Base-by-base conservation (phyloP, 2,888 invertebrate species). In the Ischnura elegans region DNA sequence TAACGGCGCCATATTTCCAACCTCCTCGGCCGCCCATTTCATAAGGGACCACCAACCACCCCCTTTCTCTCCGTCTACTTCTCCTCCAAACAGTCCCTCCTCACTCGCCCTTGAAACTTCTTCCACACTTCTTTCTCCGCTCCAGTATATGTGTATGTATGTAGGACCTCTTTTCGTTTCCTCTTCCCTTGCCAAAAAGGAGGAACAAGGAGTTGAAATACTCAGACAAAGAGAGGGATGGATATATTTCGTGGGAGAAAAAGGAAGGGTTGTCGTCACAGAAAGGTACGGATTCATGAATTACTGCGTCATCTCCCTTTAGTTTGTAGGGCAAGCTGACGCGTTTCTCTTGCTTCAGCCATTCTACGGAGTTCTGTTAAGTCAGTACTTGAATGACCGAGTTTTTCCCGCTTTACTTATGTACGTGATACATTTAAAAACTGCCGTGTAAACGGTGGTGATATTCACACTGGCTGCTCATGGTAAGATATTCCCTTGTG, bases 241-340 rank as follows among this genome's bases (percentile, higher is more conserved):
- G 47, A n/a, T n/a, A n/a, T n/a, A 47, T 47, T 47, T 13, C 51
- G 61, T 6, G 61, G 6, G 61, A 61, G 61, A 61, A 10, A 36
- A 36, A 36, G 61, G 36, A 36, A 76, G 76, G 16, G 36, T 29
- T 36, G 76, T 36, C 76, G 76, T 76, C 76, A 76, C 76, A 76
- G 29, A 76, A 76, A 76, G 76, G 76, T 76, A 36, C 36, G 76
- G 36, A 36, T 76, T 36, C 29, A 76, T 76, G 76, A 76, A 76
- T 76, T 29, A 76, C 76, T 76, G 76, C 76, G 76, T 76, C 76
- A 76, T 76, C 36, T 76, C 76, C 76, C 76, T 76, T 76, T 36
- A 76, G 29, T 76, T 76, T 76, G 29, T 29, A 76, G 76, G 29
- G 76, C 76, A 36, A 36, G 76, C 76, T 36, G 76, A 29, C 76